Conservation (phyloP, 1,140 invertebrate genomes). For the Acromyrmex charruanus region DNA sequence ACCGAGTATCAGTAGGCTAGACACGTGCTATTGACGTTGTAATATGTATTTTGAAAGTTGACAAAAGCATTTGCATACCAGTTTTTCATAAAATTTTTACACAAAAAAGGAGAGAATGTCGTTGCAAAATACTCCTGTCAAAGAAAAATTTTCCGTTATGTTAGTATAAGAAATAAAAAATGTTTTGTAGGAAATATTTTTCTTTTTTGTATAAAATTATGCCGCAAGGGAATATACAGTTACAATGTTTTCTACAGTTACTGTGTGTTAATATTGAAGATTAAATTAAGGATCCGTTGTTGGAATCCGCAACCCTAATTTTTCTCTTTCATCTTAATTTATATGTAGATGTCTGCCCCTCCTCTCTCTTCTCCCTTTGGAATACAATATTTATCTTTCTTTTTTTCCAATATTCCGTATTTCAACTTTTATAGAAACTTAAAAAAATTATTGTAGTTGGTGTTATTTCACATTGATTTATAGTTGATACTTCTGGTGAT, state of each 20-base stretch:
- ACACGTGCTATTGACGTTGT: neutral
- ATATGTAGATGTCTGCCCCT: neutral
- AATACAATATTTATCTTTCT: neutral
- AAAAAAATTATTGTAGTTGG: neutral
- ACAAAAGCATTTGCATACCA: neutral
- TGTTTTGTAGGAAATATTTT: neutral
- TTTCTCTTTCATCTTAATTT: neutral
- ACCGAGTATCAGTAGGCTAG: neutral
- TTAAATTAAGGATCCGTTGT: neutral
- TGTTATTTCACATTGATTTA: neutral
- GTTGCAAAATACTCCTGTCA: neutral
- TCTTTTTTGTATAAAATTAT: neutral
- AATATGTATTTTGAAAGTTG: slow-evolving; percentile 26
- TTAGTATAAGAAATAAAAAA: neutral
- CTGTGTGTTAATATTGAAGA: neutral
- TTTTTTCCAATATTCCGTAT: neutral
- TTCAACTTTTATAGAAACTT: slow-evolving; percentile 1
- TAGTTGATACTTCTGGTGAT: neutral
- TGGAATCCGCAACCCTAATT: neutral
- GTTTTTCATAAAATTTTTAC: neutral
- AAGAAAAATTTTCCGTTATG: neutral
- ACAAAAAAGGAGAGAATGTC: neutral
- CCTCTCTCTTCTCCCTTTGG: too few species aligned
- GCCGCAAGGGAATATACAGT: neutral
- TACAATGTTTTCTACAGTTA: neutral